phyloP scores from a whole-genome alignment of 2,888 invertebrate species.

The Diadegma fenestrale region DNA sequence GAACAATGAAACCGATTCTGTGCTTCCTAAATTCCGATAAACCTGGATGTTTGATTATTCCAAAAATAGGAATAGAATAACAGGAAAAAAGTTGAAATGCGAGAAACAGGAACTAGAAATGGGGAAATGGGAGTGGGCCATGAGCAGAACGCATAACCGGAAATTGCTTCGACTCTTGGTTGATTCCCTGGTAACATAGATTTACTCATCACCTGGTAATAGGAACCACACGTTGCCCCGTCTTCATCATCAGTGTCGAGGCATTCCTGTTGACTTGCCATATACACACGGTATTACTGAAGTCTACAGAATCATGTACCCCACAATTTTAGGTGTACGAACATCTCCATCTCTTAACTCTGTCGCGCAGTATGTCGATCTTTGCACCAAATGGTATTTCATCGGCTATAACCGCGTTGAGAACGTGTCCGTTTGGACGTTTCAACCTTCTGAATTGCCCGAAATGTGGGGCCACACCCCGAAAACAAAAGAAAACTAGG shows the following conservation, averaged over 20 bases:
- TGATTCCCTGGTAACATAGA: constrained; percentile 45
- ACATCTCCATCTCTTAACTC: not conserved
- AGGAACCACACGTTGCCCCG: constrained; percentile 56
- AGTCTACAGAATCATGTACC: not conserved
- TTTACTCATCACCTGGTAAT: not conserved
- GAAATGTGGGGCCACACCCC: constrained; percentile 10
- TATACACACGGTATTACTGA: constrained; percentile 25
- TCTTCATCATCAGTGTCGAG: constrained; percentile 28
- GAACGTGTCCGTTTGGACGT: not conserved
- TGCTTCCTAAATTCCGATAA: constrained; percentile 25
- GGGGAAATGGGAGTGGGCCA: constrained; percentile 47
- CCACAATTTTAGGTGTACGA: constrained; percentile 29
- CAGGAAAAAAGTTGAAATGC: not conserved
- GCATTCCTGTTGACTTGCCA: constrained; percentile 9
- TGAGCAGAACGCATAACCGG: constrained; percentile 64
- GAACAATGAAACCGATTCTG: constrained; percentile 36
- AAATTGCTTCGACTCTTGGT: constrained; percentile 61
- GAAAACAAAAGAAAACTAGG: constrained; percentile 16
- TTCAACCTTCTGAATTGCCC: constrained; percentile 30
- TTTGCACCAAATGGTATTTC: not conserved
- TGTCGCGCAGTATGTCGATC: not conserved
- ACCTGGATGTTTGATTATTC: constrained; percentile 54
- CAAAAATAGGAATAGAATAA: constrained; percentile 5
- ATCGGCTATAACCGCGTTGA: not conserved
- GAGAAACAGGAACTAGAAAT: constrained; percentile 12